Conservation (phyloP, 2,888 invertebrate genomes). For the Epinotia bilunana region DNA sequence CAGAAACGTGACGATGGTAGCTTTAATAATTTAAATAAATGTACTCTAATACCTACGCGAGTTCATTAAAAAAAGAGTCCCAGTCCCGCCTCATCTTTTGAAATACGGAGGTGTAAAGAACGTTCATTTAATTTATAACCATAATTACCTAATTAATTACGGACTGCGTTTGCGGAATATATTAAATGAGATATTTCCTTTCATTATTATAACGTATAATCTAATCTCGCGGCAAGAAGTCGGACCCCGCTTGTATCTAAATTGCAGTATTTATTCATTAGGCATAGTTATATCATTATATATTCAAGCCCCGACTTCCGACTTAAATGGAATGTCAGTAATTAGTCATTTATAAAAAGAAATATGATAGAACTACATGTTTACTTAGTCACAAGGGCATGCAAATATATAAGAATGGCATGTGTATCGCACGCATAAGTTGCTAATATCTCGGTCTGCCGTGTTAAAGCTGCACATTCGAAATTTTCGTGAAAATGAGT, state of each 20-base stretch:
- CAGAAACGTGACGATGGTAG: neutral
- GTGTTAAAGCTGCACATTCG: too few relatives aligned
- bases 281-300: too few relatives aligned
- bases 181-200: neutral
- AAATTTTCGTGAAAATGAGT: too few relatives aligned
- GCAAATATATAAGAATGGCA: too few relatives aligned
- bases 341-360: too few relatives aligned
- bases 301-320: too few relatives aligned
- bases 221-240: neutral
- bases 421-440: too few relatives aligned
- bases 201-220: neutral
- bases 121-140: slow-evolving; percentile 34
- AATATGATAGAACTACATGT: too few relatives aligned
- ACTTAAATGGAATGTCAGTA: too few relatives aligned
- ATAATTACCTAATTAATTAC: slow-evolving; percentile 42
- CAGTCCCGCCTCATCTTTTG: slow-evolving; percentile 24
- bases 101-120: slow-evolving; percentile 36
- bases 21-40: slow-evolving; percentile 9
- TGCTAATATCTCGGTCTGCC: neutral
- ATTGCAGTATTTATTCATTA: neutral
- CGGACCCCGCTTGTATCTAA: neutral
- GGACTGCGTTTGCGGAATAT: slow-evolving; percentile 24
- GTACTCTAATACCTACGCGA: slow-evolving; percentile 16
- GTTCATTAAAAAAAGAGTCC: slow-evolving; percentile 38
- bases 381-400: too few relatives aligned